phyloP scores from a whole-genome alignment of 2,888 invertebrate genomes.

The Coelogynopora nodosa region DNA sequence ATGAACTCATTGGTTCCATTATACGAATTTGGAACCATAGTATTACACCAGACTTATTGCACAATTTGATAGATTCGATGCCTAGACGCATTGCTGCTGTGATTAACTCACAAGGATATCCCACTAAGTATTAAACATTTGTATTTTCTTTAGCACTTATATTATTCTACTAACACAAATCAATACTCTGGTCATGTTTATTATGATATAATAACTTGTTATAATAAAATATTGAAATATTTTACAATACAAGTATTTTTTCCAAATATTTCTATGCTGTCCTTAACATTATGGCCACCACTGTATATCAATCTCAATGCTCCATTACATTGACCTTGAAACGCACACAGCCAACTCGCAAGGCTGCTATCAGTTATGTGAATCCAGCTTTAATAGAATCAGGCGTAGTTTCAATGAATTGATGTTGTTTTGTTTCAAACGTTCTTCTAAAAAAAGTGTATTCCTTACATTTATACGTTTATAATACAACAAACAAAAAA shows the following conservation, averaged over 20 bases:
- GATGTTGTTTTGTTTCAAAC: no score
- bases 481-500: no score
- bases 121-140: conserved; percentile 16
- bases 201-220: background rate
- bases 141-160: background rate
- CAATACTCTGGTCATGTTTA: background rate
- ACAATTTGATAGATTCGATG: conserved; percentile 29
- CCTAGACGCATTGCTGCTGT: background rate
- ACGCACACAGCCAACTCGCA: no score
- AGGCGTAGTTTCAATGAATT: no score
- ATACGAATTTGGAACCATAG: conserved; percentile 24
- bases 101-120: background rate
- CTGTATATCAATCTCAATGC: background rate
- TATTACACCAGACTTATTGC: conserved; percentile 30
- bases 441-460: no score
- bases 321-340: no score
- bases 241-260: background rate
- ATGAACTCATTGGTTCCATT: conserved; percentile 5
- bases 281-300: conserved; percentile 22
- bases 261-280: background rate
- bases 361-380: no score
- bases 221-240: background rate
- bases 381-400: no score
- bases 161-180: background rate
- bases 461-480: no score